phyloP scores from a whole-genome alignment of 2,113 vertebrate genomes.

The Mus spicilegus region DNA sequence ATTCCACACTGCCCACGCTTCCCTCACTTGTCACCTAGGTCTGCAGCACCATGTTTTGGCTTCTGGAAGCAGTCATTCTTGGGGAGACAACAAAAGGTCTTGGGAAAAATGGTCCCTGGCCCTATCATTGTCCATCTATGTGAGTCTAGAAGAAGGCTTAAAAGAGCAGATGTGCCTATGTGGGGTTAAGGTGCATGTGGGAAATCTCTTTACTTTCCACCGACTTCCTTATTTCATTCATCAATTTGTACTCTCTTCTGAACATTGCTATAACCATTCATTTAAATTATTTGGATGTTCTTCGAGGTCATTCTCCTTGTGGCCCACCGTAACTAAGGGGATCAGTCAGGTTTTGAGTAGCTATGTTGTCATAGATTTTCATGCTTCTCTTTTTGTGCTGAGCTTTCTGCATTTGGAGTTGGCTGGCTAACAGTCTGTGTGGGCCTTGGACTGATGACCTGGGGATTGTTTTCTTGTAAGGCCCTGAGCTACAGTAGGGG shows the following conservation, averaged over 20 bases:
- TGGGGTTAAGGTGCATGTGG: no score
- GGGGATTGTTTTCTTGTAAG: background rate
- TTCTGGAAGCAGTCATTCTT: background rate
- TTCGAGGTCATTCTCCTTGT: background rate
- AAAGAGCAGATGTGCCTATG: background rate
- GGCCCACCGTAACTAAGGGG: no score
- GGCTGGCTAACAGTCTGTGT: background rate
- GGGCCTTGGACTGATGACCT: background rate
- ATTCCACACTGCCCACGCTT: background rate
- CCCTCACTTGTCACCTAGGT: background rate
- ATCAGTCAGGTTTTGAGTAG: background rate
- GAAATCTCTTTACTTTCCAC: background rate
- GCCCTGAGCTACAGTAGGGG: background rate
- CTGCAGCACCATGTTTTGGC: background rate
- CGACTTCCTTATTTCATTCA: background rate
- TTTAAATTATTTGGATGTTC: background rate
- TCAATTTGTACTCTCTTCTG: background rate
- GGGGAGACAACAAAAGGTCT: background rate
- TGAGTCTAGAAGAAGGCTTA: background rate
- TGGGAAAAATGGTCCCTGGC: background rate
- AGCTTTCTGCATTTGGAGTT: background rate
- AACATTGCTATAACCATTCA: background rate
- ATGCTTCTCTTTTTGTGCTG: background rate
- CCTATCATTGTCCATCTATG: background rate
- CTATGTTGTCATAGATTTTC: background rate